Conservation (phyloP, 2,888 invertebrate species). For the Acanthosepion pharaonis region DNA sequence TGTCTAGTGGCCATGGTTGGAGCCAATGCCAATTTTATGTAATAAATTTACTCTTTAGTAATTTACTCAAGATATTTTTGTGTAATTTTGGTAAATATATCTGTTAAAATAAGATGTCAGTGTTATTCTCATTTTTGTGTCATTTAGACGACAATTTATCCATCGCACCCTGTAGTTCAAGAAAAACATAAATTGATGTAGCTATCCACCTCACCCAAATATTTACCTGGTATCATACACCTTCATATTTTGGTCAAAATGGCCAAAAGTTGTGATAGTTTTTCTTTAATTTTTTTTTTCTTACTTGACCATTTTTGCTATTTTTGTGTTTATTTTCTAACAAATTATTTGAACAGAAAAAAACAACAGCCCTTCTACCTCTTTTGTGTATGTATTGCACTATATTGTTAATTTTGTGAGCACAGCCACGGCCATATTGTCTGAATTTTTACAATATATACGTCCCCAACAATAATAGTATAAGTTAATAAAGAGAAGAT, state of each 20-base stretch:
- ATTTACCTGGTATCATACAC: background rate
- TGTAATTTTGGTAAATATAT: too few relatives aligned
- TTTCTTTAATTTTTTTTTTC: background rate
- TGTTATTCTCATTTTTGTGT: too few relatives aligned
- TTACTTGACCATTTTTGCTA: background rate
- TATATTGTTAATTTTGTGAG: background rate
- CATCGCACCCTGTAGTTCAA: too few relatives aligned
- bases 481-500: background rate
- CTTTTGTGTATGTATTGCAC: background rate
- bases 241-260: background rate
- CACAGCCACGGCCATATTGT: background rate
- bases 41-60: too few relatives aligned
- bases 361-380: constrained; percentile 4
- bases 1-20: too few relatives aligned
- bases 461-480: background rate
- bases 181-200: background rate
- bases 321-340: background rate
- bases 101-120: too few relatives aligned
- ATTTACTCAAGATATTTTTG: too few relatives aligned
- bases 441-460: background rate
- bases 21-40: too few relatives aligned
- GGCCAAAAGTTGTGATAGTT: background rate
- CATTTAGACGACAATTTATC: too few relatives aligned
- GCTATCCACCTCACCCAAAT: background rate
- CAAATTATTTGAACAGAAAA: background rate